These are phyloP conservation scores for Acrobasis consociella DNA, from an alignment of 2,888 invertebrate species.

Conservation along the genomic window DNA sequence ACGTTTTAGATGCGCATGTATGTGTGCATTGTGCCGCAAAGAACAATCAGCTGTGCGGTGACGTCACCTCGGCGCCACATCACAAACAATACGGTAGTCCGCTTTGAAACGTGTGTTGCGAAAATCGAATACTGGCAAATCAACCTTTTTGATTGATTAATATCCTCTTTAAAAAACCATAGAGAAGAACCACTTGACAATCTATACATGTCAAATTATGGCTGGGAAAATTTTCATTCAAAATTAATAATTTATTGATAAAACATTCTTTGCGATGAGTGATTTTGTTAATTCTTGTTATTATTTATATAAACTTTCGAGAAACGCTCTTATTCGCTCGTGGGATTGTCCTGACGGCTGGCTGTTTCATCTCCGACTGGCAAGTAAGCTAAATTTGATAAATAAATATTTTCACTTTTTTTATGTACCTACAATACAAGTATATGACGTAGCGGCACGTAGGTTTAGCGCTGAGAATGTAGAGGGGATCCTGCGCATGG, in stretches of 20 bases:
- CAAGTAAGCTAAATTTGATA: conserved; percentile 10
- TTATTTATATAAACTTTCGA: conserved; percentile 51
- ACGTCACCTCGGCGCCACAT: no score
- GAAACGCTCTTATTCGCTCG: conserved; percentile 64
- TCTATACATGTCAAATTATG: not conserved
- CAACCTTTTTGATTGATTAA: not conserved
- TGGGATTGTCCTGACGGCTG: conserved; percentile 61
- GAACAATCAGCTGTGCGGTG: no score
- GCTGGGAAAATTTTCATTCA: not conserved
- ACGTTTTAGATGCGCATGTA: no score
- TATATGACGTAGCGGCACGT: no score
- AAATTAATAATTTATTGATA: conserved; percentile 8
- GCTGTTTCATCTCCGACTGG: conserved; percentile 48
- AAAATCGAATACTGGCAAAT: not conserved
- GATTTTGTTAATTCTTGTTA: conserved; percentile 40
- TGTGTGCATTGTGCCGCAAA: no score
- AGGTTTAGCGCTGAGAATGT: no score
- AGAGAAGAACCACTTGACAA: not conserved
- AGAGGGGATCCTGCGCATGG: no score
- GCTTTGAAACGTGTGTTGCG: not conserved
- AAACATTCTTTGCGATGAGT: conserved; percentile 41
- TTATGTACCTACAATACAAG: no score
- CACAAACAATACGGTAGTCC: not conserved
- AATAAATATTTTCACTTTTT: no score
- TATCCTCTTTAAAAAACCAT: not conserved